Evolutionary conservation across 53 echinoderm and acorn worm genomes (phyloP).

Genomic region (Temnopleurus reevesii): DNA sequence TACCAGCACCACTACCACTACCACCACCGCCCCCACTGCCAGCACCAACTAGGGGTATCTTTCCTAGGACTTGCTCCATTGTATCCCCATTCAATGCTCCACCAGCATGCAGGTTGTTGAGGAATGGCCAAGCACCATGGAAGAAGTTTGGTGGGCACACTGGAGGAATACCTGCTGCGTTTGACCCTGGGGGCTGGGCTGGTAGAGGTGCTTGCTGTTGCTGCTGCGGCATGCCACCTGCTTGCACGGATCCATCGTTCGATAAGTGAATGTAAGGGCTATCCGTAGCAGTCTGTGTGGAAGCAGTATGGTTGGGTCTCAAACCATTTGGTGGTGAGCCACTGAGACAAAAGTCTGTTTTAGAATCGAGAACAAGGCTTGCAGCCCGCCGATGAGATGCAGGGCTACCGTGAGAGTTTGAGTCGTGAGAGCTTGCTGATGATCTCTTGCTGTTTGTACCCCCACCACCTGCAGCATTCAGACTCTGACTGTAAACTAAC

Average conservation of each 20-base stretch:
- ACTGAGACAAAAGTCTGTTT: slow-evolving; percentile 40
- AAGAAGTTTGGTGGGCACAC: slow-evolving; percentile 72
- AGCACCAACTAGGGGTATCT: slow-evolving; percentile 6
- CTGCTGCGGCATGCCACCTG: slow-evolving; percentile 34
- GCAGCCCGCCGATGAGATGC: slow-evolving; percentile 50
- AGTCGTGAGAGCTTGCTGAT: slow-evolving; percentile 43
- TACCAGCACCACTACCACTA: slow-evolving; percentile 12
- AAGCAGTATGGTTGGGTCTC: slow-evolving; percentile 17
- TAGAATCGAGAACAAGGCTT: slow-evolving; percentile 41
- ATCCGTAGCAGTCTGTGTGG: slow-evolving; percentile 58
- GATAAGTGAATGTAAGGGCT: slow-evolving; percentile 85
- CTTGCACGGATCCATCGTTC: slow-evolving; percentile 81
- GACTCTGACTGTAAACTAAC: slow-evolving; percentile 60
- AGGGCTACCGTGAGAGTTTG: slow-evolving; percentile 48
- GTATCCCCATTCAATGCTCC: slow-evolving; percentile 15
- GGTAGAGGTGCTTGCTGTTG: slow-evolving; percentile 8
- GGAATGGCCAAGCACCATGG: slow-evolving; percentile 81
- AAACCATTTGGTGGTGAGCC: slow-evolving; percentile 65
- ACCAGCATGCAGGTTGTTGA: slow-evolving; percentile 34
- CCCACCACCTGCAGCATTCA: slow-evolving; percentile 31
- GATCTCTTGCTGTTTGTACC: slow-evolving; percentile 41
- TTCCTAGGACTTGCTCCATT: slow-evolving; percentile 49
- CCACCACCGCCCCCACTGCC: slow-evolving; percentile 6
- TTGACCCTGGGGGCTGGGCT: background rate
- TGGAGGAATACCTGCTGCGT: background rate